Conservation (phyloP, 35 echinoderm and acorn worm genomes). For the Anneissia japonica region DNA sequence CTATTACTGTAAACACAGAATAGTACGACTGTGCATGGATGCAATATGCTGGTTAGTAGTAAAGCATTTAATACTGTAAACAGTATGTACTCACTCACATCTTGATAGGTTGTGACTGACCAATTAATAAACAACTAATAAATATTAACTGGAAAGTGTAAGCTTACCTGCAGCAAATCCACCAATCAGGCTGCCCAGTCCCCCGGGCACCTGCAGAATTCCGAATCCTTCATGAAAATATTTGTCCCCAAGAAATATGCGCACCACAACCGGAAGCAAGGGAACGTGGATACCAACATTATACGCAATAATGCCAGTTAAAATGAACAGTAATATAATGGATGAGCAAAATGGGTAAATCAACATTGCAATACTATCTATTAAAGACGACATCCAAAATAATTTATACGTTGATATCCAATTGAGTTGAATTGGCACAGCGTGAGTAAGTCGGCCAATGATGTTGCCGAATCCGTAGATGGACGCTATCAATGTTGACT, state of each 20-base stretch:
- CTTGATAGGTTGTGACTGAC: too few species aligned
- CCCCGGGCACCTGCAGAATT: not conserved
- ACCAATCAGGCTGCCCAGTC: not conserved
- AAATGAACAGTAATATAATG: not conserved
- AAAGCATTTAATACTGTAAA: too few species aligned
- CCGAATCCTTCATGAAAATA: not conserved
- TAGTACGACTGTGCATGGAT: too few species aligned
- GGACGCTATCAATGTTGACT: not conserved
- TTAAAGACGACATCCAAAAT: not conserved
- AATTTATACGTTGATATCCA: not conserved
- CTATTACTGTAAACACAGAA: too few species aligned
- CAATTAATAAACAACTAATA: too few species aligned
- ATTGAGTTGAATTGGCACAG: not conserved
- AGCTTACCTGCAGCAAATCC: not conserved
- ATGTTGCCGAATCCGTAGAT: not conserved
- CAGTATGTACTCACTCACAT: too few species aligned
- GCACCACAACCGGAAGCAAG: not conserved
- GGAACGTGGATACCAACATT: not conserved
- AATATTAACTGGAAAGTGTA: too few species aligned
- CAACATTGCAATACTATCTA: not conserved
- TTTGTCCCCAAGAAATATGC: not conserved
- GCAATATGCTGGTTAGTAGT: too few species aligned
- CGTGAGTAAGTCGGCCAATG: not conserved
- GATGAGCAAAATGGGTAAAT: not conserved
- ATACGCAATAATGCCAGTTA: not conserved